These are phyloP conservation scores for Sarcophilus harrisii DNA, from an alignment of 2,797 vertebrate genomes.

Conservation along the genomic window DNA sequence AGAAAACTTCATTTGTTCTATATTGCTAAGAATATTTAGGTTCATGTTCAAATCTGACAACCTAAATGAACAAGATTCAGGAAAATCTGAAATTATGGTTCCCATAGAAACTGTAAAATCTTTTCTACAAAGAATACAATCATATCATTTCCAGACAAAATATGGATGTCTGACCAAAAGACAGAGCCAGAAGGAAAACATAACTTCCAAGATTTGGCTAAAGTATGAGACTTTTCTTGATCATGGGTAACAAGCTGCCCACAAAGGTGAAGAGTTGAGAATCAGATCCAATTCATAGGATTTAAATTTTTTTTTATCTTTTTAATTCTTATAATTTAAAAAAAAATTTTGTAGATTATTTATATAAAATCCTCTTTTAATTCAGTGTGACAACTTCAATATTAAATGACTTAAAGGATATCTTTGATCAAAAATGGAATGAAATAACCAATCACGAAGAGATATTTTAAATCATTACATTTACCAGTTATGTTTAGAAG, in stretches of 20 bases:
- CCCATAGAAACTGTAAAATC: not conserved
- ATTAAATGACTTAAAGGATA: not conserved
- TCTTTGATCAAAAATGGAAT: not conserved
- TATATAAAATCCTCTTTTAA: not conserved
- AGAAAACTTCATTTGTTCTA: not conserved
- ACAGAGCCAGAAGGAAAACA: not conserved
- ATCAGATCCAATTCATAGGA: not conserved
- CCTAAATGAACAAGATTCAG: not conserved
- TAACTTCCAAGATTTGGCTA: not conserved
- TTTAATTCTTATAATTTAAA: not conserved
- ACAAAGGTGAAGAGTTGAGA: not conserved
- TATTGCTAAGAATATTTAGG: not conserved
- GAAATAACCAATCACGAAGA: not conserved
- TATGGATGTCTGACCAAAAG: not conserved
- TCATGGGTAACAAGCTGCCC: not conserved
- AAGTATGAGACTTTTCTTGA: not conserved
- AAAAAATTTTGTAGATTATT: not conserved
- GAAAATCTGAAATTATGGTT: conserved; percentile 2
- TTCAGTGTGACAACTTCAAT: not conserved
- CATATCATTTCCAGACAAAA: not conserved
- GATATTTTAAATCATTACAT: not conserved
- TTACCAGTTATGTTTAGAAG: not conserved
- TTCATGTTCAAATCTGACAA: not conserved
- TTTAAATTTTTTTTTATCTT: not conserved
- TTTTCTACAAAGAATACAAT: not conserved